phyloP scores from a whole-genome alignment of 2,888 invertebrate species.

The Merodon equestris region DNA sequence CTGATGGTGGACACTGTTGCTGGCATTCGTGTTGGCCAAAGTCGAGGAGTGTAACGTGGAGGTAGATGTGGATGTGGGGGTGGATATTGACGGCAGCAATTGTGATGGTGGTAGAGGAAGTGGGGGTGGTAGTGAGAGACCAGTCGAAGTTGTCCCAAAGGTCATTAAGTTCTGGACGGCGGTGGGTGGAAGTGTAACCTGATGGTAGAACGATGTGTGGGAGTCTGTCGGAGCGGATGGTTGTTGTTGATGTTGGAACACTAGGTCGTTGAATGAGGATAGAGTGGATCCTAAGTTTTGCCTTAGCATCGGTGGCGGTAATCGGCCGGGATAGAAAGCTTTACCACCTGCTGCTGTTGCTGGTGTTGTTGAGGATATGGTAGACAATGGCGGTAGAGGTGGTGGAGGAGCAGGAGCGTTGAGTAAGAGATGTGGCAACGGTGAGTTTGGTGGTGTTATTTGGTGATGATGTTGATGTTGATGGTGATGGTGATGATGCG shows the following conservation, averaged over 20 bases:
- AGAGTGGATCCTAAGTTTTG: constrained; percentile 66
- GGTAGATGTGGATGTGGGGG: constrained; percentile 42
- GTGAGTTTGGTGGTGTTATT: constrained; percentile 65
- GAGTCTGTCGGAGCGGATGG: constrained; percentile 11
- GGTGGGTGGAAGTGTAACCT: constrained; percentile 34
- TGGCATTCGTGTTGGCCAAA: constrained; percentile 69
- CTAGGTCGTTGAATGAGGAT: constrained; percentile 59
- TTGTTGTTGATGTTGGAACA: constrained; percentile 65
- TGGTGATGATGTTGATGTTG: constrained; percentile 43
- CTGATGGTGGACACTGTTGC: constrained; percentile 55
- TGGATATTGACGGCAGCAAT: too few species aligned
- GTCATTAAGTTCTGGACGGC: constrained; percentile 64
- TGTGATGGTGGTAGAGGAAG: constrained; percentile 26
- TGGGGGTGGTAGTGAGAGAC: too few species aligned
- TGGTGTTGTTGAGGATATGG: constrained; percentile 5
- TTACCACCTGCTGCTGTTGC: constrained; percentile 17
- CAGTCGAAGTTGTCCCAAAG: constrained; percentile 55
- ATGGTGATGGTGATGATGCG: constrained; percentile 48
- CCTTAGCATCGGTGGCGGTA: constrained; percentile 37
- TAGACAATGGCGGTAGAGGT: too few species aligned
- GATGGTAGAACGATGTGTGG: constrained; percentile 45
- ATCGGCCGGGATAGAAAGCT: constrained; percentile 53
- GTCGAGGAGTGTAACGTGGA: constrained; percentile 51
- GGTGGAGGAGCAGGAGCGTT: constrained; percentile 41
- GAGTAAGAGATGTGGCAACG: constrained; percentile 56